Percentiles rank a stretch among this genome's conserved stretches.
Conservation (phyloP, 2,113 vertebrate species). For the Sinocyclocheilus anophthalmus region DNA sequence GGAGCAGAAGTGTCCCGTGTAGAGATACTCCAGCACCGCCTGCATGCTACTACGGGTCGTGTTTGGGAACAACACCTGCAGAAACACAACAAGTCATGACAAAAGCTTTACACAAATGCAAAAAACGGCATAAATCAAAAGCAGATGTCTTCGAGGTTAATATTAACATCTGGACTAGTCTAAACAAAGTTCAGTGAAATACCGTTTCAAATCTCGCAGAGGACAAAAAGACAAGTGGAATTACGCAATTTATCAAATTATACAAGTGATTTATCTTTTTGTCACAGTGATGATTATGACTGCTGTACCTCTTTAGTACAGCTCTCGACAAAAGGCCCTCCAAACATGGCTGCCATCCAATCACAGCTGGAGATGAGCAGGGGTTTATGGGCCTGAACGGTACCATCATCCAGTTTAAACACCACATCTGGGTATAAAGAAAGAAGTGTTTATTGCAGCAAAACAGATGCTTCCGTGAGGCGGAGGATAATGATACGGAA, state of each 20-base stretch:
- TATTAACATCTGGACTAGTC: not conserved
- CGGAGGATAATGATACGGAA: too few species aligned
- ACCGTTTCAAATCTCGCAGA: not conserved
- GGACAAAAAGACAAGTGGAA: not conserved
- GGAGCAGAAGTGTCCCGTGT: slow-evolving; percentile 83
- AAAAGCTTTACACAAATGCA: not conserved
- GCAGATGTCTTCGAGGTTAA: too few species aligned
- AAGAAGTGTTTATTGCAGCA: not conserved
- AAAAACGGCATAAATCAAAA: too few species aligned
- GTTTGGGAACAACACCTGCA: slow-evolving; percentile 82
- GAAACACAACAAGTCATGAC: not conserved
- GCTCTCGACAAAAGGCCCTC: slow-evolving; percentile 85
- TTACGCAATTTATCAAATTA: too few species aligned
- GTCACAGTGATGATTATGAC: not conserved
- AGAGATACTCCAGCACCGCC: slow-evolving; percentile 84
- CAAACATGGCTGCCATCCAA: slow-evolving; percentile 89
- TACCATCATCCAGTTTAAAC: slow-evolving; percentile 84
- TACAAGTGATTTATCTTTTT: not conserved
- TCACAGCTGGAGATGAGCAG: slow-evolving; percentile 87
- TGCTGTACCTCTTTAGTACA: slow-evolving; percentile 76
- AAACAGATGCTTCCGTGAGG: too few species aligned
- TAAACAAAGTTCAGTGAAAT: not conserved
- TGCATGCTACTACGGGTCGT: slow-evolving; percentile 85
- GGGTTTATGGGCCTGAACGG: slow-evolving; percentile 85
- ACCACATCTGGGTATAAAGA: slow-evolving; percentile 77